These are phyloP conservation scores for Hippoglossus stenolepis DNA, from an alignment of 2,113 vertebrate genomes.

Conservation along the genomic window DNA sequence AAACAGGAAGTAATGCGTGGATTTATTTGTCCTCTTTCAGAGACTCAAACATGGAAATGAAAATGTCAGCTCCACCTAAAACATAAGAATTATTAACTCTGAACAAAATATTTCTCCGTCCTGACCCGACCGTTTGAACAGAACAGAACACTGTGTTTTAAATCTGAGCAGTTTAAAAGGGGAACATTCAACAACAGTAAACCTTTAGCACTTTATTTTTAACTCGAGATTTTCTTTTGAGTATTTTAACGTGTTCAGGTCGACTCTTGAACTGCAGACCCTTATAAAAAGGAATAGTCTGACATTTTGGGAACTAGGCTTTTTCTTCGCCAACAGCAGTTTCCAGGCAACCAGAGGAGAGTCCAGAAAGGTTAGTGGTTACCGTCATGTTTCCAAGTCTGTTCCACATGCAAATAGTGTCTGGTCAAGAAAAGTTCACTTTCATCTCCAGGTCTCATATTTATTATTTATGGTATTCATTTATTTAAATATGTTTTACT, in stretches of 20 bases:
- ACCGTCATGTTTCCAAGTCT: conserved; percentile 2
- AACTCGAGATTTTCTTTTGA: not conserved
- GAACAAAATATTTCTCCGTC: not conserved
- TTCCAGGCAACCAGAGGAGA: conserved; percentile 32
- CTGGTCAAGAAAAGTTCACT: no score
- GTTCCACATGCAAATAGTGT: not conserved
- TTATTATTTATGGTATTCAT: not conserved
- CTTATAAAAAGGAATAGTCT: not conserved
- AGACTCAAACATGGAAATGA: conserved; percentile 13
- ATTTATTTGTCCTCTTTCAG: not conserved
- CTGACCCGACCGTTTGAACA: not conserved
- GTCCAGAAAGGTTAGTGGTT: conserved; percentile 11
- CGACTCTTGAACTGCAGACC: not conserved
- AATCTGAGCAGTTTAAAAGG: not conserved
- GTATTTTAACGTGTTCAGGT: not conserved
- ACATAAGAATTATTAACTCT: conserved; percentile 6
- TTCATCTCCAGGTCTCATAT: not conserved
- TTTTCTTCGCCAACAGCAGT: conserved; percentile 11
- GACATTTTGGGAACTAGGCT: conserved; percentile 5
- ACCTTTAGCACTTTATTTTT: not conserved
- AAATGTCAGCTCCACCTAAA: conserved; percentile 6
- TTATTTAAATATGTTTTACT: no score
- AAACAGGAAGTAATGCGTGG: conserved; percentile 1
- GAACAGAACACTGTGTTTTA: not conserved
- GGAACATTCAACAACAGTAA: not conserved